Evolutionary conservation across 2,888 invertebrate genomes (phyloP).

Genomic region (Papilio protenor): DNA sequence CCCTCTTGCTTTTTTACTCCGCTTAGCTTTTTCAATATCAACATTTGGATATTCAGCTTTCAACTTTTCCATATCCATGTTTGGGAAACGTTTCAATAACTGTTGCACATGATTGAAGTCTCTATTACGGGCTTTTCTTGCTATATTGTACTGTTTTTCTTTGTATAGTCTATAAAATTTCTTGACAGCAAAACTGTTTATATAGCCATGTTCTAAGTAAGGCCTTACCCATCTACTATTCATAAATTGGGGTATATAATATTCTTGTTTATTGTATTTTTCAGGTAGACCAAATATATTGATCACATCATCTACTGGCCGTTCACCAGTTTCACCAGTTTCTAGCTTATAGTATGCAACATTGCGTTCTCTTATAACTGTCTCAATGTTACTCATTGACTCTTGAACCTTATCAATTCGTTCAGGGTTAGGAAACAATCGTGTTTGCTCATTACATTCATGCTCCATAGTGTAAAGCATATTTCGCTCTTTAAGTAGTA

Average conservation of each 20-base stretch:
- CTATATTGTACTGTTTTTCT: constrained; percentile 86
- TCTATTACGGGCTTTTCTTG: constrained; percentile 85
- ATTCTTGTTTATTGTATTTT: constrained; percentile 84
- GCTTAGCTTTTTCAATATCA: constrained; percentile 87
- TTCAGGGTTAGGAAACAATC: constrained; percentile 95
- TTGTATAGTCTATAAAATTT: constrained; percentile 83
- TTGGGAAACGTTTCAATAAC: constrained; percentile 89
- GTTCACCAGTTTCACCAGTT: constrained; percentile 93
- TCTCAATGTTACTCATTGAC: constrained; percentile 97
- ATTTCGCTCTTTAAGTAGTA: constrained; percentile 96
- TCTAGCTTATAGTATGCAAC: constrained; percentile 94
- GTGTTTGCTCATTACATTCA: constrained; percentile 86
- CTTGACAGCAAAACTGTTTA: constrained; percentile 84
- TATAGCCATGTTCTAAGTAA: constrained; percentile 81
- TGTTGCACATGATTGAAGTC: constrained; percentile 88
- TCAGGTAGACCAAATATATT: constrained; percentile 86
- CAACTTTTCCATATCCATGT: constrained; percentile 88
- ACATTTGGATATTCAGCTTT: constrained; percentile 90
- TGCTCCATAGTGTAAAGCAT: constrained; percentile 99
- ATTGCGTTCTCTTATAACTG: constrained; percentile 96
- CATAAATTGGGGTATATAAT: constrained; percentile 87
- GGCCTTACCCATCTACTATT: constrained; percentile 86
- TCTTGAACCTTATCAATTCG: constrained; percentile 96
- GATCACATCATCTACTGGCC: constrained; percentile 85
- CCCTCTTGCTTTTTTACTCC: constrained; percentile 84